Conservation (phyloP, 2,888 invertebrate species). For the Scaptomyza polygonia region DNA sequence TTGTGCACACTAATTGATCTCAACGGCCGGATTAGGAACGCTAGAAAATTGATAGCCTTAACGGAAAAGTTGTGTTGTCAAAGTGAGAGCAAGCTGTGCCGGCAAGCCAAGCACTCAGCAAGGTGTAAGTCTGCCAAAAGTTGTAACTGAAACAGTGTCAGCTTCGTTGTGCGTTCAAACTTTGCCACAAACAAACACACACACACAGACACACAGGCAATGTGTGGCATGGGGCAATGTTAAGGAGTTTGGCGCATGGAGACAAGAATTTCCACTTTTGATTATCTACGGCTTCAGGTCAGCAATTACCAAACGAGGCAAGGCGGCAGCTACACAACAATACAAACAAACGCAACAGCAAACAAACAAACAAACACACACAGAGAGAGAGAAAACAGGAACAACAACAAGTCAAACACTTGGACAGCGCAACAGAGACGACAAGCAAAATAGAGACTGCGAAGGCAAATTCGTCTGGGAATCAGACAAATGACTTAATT, state of each 20-base stretch:
- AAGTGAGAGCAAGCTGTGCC: constrained; percentile 37
- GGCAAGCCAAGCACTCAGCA: background rate
- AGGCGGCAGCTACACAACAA: constrained; percentile 14
- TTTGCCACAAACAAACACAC: background rate
- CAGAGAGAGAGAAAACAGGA: constrained; percentile 11
- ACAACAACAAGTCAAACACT: constrained; percentile 57
- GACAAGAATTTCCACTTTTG: constrained; percentile 66
- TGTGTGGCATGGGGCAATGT: background rate
- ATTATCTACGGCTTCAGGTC: constrained; percentile 65
- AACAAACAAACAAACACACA: background rate
- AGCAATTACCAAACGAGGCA: constrained; percentile 60
- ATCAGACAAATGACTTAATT: constrained; percentile 78
- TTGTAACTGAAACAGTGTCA: constrained; percentile 44
- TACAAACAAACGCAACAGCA: constrained; percentile 26
- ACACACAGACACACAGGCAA: background rate
- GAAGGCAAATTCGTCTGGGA: constrained; percentile 67
- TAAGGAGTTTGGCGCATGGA: constrained; percentile 42
- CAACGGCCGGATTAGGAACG: constrained; percentile 70
- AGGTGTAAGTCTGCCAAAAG: constrained; percentile 31
- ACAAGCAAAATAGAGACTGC: constrained; percentile 1
- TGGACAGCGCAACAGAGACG: constrained; percentile 16
- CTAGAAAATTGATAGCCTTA: constrained; percentile 69
- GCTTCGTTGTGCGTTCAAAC: constrained; percentile 14
- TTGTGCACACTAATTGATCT: constrained; percentile 71
- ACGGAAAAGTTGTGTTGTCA: constrained; percentile 58